Base-by-base conservation (phyloP, 2,797 vertebrate genomes). In the Pangasius larnaudii region DNA sequence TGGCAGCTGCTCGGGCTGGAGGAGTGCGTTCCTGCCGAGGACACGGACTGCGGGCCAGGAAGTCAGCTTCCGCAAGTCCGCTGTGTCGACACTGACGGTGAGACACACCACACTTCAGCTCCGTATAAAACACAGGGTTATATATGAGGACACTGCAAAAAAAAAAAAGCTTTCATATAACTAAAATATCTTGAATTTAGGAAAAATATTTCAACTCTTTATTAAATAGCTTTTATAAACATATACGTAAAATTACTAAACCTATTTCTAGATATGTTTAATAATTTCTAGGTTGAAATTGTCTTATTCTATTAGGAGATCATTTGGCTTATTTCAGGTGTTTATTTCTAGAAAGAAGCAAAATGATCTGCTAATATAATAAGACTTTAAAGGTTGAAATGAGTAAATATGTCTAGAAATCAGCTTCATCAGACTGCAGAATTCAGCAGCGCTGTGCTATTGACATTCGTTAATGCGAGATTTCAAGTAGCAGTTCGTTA, bases 41-140 rank as follows among this genome's bases (percentile, higher is more conserved):
- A 95, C 77, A 96, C 93, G 88, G 92, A 93, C 0, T 99, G 99
- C 67, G 99, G 98, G 3, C 93, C 96, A 0, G 98, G 98, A 4
- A 93, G 96, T 0, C 98, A 97, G 91, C 92, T 94, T 16, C 93
- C 97, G 4, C 93, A 96, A 58, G 96, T 97, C 0, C 93, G 95
- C 86, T 99, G 98, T 30, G 10, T 98, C 95, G 97, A 96, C 95
- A 97, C 96, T 71, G 96, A 97, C 0, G 97, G 98, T 99, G 94
- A 97, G 97, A 71, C 46, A 39, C 7, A 18, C 18, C 85, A 39
- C 16, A n/a, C 27, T 11, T 42, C 69, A 39, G n/a, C 24, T 79
- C 19, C n/a, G n/a, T 82, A 13, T 5, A 61, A 78, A 58, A 85
- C 42, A n/a, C 46, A 22, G 22, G 42, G 8, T 16, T 16, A n/a